Base-by-base conservation (phyloP, 2,113 vertebrate species). In the Neotragus moschatus region DNA sequence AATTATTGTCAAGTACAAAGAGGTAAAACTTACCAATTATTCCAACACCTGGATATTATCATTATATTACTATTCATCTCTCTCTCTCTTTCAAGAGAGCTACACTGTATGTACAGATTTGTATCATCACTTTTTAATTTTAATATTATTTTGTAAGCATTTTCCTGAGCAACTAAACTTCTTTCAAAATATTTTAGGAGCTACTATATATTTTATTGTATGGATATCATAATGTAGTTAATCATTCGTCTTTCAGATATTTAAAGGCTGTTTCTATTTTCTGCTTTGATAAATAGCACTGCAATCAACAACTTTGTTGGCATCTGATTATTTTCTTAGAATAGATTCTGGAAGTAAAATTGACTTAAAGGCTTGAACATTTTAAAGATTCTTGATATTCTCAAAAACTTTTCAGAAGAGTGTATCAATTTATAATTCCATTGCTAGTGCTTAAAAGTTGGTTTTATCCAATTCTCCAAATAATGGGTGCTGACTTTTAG, bases 291-390 rank as follows among this genome's bases (percentile, higher is more conserved):
- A 90, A 93, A 47, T 58, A 93, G 39, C 39, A 84, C 73, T 87
- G 19, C 39, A 96, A 90, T 81, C 66, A 97, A 96, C 21, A 95
- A 81, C 51, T 86, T 88, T 87, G n/a, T 66, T 84, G 58, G 21
- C 30, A 88, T 81, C 55, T 87, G 70, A 36, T 93, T 86, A 95
- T 94, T 90, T 93, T 66, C 58, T 75, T 77, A 95, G n/a, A 95
- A 60, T 82, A 92, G 30, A 93, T 85, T 95, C 39, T 85, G 19
- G 60, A 97, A 95, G 33, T 51, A 13, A 91, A 97, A 94, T 55
- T 97, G 77, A n/a, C 39, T 56, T 96, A 81, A 49, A 60, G 19
- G 4, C 33, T 89, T 90, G 58, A 94, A 70, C 13, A 63, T 88
- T 94, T 92, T 75, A 90, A 92, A 94, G 25, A 43, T 13, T 84